Base-by-base conservation (phyloP, 2,888 invertebrate species). In the Hofmannophila pseudospretella region DNA sequence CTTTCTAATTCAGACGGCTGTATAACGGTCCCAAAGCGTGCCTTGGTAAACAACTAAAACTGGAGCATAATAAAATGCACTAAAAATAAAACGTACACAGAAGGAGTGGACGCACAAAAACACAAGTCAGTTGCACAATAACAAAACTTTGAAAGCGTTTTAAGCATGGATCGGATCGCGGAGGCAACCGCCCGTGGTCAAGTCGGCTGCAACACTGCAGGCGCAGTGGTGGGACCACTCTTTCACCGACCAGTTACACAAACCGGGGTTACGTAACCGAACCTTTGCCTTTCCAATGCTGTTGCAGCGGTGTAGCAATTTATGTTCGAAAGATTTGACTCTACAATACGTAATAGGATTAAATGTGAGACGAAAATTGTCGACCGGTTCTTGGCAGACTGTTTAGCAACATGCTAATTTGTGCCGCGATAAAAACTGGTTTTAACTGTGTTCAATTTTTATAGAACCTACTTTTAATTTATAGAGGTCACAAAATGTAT, bases 241-340 rank as follows among this genome's bases (percentile, higher is more conserved):
- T 81, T 82, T 82, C 82, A 78, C 81, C 63, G 56, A 51, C 48
- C 54, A 51, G 74, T 81, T 82, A 79, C 84, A 79, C 81, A 73
- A 41, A 71, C 61, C 51, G 48, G 44, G 39, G 49, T 79, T 81
- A 72, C 75, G 67, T 70, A 77, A 82, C 49, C 31, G 42, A 58
- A 54, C 66, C 67, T 63, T 71, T 69, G 77, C 78, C 79, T 81
- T 81, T 80, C 80, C 72, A 80, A 72, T 51, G 41, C 47, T 67
- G 67, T 65, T 67, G 67, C 67, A 61, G 59, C 55, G 44, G 55
- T 42, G 42, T 42, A 42, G 42, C 42, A 42, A 42, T 39, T 39
- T 36, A 36, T 42, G 39, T 42, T 42, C 34, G 27, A 31, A 34
- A 16, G 27, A 38, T 37, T n/a, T 26, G 34, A 30, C 10, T 34